A percentile compares a stretch with the other conserved stretches of the same genome.
These are phyloP conservation scores for Rhyacichthys aspro DNA, from an alignment of 2,797 vertebrate genomes.

Conservation along the genomic window DNA sequence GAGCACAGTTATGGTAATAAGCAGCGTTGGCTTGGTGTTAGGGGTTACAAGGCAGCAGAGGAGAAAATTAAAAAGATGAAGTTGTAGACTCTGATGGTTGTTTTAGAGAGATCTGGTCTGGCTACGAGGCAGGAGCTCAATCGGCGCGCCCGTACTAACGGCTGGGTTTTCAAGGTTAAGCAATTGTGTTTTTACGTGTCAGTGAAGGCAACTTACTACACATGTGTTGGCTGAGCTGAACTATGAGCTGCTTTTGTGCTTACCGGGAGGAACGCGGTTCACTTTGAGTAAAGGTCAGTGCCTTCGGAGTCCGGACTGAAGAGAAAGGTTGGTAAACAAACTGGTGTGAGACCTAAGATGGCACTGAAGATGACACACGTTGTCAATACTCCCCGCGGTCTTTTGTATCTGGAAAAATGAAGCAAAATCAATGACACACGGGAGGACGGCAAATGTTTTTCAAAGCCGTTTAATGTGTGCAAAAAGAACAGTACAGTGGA, in stretches of 20 bases:
- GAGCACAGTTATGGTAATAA: slow-evolving; percentile 73
- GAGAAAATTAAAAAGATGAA: slow-evolving; percentile 78
- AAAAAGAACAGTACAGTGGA: slow-evolving; percentile 53
- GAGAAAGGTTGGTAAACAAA: slow-evolving; percentile 59
- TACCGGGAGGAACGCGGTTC: slow-evolving; percentile 25
- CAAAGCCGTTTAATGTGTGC: slow-evolving; percentile 70
- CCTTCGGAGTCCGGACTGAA: slow-evolving; percentile 41
- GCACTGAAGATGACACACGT: slow-evolving; percentile 29
- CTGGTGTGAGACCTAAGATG: slow-evolving; percentile 46
- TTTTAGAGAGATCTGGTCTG: slow-evolving; percentile 28
- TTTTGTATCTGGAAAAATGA: slow-evolving; percentile 40
- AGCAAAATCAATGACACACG: slow-evolving; percentile 65
- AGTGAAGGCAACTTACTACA: background rate
- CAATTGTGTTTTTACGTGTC: slow-evolving; percentile 8
- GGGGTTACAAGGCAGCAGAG: slow-evolving; percentile 74
- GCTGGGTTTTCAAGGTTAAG: slow-evolving; percentile 56
- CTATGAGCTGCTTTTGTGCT: slow-evolving; percentile 35
- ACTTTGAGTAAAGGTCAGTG: slow-evolving; percentile 56
- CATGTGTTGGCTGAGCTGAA: slow-evolving; percentile 15
- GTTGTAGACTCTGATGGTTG: slow-evolving; percentile 52
- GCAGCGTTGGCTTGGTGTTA: slow-evolving; percentile 41
- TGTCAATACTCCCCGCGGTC: slow-evolving; percentile 47
- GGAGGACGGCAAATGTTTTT: slow-evolving; percentile 35
- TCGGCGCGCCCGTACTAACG: slow-evolving; percentile 1
- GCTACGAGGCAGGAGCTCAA: slow-evolving; percentile 16